These are phyloP conservation scores for Chrysolophus pictus DNA, from an alignment of 2,797 vertebrate genomes.

Conservation along the genomic window DNA sequence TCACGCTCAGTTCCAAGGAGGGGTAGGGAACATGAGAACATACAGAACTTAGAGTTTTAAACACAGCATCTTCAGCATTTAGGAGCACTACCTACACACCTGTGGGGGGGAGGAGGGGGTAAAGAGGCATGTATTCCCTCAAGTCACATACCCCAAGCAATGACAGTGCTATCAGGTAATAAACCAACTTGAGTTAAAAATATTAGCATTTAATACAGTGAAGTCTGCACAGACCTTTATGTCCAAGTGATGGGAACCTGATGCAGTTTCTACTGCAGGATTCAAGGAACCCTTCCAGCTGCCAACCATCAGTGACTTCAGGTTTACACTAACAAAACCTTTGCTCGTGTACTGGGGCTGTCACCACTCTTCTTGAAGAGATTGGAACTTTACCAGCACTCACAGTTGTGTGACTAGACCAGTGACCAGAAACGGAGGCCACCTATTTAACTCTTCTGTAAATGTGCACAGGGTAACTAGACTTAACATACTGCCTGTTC, in stretches of 20 bases:
- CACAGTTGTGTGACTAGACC: not conserved
- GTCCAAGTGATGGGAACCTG: not conserved
- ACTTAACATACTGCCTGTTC: not conserved
- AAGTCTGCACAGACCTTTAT: not conserved
- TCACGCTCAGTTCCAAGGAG: not conserved
- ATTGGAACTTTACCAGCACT: not conserved
- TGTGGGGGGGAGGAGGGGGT: not conserved
- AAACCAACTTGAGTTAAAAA: not conserved
- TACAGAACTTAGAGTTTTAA: not conserved
- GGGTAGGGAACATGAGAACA: not conserved
- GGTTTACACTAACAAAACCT: not conserved
- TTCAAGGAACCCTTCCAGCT: not conserved
- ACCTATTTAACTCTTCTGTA: not conserved
- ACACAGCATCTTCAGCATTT: not conserved
- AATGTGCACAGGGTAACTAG: not conserved
- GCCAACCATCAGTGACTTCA: not conserved
- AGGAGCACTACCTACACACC: not conserved
- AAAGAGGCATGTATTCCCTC: not conserved
- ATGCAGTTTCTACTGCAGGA: not conserved
- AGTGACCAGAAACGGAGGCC: not conserved
- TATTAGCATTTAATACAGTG: not conserved
- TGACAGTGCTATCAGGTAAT: not conserved
- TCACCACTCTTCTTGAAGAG: not conserved
- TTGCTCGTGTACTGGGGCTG: not conserved
- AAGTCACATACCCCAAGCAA: not conserved